Base-by-base conservation (phyloP, 2,888 invertebrate species). In the Melanchra persicariae region DNA sequence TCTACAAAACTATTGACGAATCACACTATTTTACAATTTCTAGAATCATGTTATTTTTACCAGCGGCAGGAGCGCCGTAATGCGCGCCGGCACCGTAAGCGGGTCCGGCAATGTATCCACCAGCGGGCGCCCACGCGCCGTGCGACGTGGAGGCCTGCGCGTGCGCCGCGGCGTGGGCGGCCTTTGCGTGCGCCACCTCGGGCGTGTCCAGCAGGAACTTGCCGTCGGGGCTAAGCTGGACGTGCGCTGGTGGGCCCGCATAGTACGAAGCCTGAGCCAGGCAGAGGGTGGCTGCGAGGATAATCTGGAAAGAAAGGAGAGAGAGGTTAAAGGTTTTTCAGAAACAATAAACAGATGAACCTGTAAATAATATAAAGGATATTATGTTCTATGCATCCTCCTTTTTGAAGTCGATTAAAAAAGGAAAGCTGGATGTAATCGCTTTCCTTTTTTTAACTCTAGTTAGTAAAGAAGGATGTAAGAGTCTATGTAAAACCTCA, bases 201-300 rank as follows among this genome's bases (percentile, higher is more conserved):
- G 96, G 96, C 17, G 96, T 96, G 88, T 97, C 97, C 54, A 97
- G 85, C 51, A 96, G 84, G 87, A 93, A 92, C 77, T 96, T 94
- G 89, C 96, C 96, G 82, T 97, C 97, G 2, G 93, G 91, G 79
- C 95, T 96, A 8, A 96, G 93, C 80, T 95, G 94, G 80, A 96
- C 86, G 83, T 90, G 95, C 30, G 95, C 96, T 82, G 93, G 96
- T 71, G 94, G 95, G 83, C 92, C 96, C 81, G 92, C 94, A 94
- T 92, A 96, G 90, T 94, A 96, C n/a, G 96, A 96, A 66, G 96
- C 96, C 86, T 96, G 93, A 76, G 96, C 96, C 86, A 95, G 89
- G 94, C 96, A 95, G 85, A 95, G 91, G 87, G 94, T 88, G 89
- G 95, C 93, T 85, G 95, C 95, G 87, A 96, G 88, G 89, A 96